Evolutionary conservation across 1,140 invertebrate species (phyloP).

Genomic region (Zeugodacus cucurbitae): DNA sequence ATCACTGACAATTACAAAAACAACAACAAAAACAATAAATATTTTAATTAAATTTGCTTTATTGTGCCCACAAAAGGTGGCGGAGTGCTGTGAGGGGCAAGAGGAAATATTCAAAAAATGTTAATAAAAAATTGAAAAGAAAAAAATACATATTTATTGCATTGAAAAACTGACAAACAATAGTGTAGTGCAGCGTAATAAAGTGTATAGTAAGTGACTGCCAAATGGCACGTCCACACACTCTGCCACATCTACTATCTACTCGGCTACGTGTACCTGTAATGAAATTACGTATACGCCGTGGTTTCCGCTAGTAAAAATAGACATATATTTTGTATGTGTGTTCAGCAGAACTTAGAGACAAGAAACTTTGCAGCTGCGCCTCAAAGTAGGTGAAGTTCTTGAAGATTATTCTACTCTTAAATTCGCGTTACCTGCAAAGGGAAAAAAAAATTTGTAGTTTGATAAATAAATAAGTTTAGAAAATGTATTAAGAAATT

Average conservation of each 20-base stretch:
- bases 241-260: neutral
- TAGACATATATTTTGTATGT: no score
- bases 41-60: slow-evolving; percentile 13
- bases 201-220: neutral
- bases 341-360: neutral
- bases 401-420: neutral
- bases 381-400: neutral
- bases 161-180: neutral
- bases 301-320: neutral
- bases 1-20: neutral
- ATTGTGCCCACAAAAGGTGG: neutral
- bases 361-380: neutral
- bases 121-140: neutral
- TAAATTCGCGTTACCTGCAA: no score
- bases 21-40: neutral
- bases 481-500: no score
- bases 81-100: no score
- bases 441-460: no score
- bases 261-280: neutral
- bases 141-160: no score
- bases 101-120: neutral
- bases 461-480: no score
- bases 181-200: neutral
- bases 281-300: neutral
- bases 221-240: neutral